Base-by-base conservation (phyloP, 1,140 invertebrate species). In the Aphaenogaster ashmeadi region DNA sequence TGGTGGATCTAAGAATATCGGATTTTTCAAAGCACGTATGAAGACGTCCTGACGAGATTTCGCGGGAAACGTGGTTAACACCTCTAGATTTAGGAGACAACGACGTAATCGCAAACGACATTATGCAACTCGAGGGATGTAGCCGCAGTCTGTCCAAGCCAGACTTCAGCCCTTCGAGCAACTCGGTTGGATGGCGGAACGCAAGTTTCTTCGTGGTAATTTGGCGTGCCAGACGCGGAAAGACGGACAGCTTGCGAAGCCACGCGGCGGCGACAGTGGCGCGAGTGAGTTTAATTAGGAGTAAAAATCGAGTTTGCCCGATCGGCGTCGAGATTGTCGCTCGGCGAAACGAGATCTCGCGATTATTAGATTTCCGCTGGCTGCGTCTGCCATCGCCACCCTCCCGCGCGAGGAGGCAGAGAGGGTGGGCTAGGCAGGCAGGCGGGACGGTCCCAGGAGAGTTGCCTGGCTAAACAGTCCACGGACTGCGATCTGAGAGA, bases 401-500 rank as follows among this genome's bases (percentile, higher is more conserved):
- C 64, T 15, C 18, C n/a, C 41, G 11, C 41, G 58, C 11, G 7
- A 54, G 64, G 27, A 21, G 54, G 18, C 2, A 7, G 9, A 9
- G n/a, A 7, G 15, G 41, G 50, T 33, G 50, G 33, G 50, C 18
- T 33, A 33, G 33, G 50, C 18, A 38, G 50, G 47, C 71, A 21
- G 71, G 36, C 27, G 52, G n/a, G 58, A 87, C 64, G 21, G 67
- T 83, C 80, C 54, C 69, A 66, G 62, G 88, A 87, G 85, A 64
- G 78, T 84, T 91, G 56, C 56, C 74, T 75, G 84, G 67, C 86
- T 92, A 92, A 92, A 92, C 89, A 92, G 89, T 87, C 72, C 58
- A 90, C 89, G 87, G 91, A 84, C 56, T 91, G 83, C 91, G 87
- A 89, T 91, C 88, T 89, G 91, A 89, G 91, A 91, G 91, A 91